Evolutionary conservation across 2,113 vertebrate genomes (phyloP).

Genomic region (Dissostichus mawsoni): DNA sequence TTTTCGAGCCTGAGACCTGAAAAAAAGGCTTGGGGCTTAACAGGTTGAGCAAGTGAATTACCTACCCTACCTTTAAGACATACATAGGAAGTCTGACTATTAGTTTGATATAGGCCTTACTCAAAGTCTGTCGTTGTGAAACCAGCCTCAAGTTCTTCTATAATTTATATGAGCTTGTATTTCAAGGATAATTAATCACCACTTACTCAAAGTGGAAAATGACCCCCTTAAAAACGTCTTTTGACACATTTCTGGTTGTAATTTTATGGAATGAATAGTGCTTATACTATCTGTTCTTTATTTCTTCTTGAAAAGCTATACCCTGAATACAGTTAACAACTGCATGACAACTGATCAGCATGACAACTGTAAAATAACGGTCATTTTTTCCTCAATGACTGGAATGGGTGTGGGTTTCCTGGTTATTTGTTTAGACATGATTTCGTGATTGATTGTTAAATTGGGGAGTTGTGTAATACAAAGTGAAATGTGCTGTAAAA

Average conservation of each 20-base stretch:
- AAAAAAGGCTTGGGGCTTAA: too few relatives aligned
- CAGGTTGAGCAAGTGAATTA: too few relatives aligned
- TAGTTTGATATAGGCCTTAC: too few relatives aligned
- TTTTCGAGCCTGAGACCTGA: too few relatives aligned
- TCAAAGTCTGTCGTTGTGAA: too few relatives aligned
- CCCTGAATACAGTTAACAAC: not conserved
- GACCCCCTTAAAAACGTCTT: too few relatives aligned
- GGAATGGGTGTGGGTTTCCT: not conserved
- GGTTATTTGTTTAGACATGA: not conserved
- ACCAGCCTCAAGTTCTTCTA: not conserved
- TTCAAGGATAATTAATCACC: not conserved
- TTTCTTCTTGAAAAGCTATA: not conserved
- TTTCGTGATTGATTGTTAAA: not conserved
- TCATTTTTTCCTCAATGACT: not conserved
- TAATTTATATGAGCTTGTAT: constrained; percentile 9
- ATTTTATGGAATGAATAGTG: too few relatives aligned
- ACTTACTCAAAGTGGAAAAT: not conserved
- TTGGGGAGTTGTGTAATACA: not conserved
- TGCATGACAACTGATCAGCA: not conserved
- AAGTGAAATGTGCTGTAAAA: not conserved
- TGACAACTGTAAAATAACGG: not conserved
- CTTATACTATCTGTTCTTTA: too few relatives aligned
- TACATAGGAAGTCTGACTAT: too few relatives aligned
- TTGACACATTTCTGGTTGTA: not conserved
- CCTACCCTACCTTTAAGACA: too few relatives aligned